Percentiles rank a stretch among this genome's conserved stretches.
Evolutionary conservation across 1,140 invertebrate species (phyloP).

Genomic region (Drosophila guanche): DNA sequence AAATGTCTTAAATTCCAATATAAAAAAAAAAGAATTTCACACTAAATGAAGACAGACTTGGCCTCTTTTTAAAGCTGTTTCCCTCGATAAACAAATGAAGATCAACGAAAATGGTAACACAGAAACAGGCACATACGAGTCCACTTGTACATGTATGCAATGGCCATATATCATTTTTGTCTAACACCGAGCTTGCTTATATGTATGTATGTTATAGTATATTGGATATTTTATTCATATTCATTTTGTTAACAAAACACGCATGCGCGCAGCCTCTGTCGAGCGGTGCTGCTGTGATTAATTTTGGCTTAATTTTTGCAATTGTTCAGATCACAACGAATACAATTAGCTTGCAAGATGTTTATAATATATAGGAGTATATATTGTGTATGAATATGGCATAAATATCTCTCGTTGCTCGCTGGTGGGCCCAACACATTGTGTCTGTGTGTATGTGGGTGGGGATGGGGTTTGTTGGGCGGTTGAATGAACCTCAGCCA

Average conservation of each 20-base stretch:
- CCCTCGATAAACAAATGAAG: slow-evolving; percentile 5
- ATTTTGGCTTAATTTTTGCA: slow-evolving; percentile 38
- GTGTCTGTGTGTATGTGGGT: slow-evolving; percentile 46
- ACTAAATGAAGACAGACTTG: background rate
- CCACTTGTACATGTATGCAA: slow-evolving; percentile 28
- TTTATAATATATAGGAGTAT: slow-evolving; percentile 31
- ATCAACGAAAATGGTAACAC: slow-evolving; percentile 19
- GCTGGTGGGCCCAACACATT: slow-evolving; percentile 31
- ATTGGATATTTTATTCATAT: slow-evolving; percentile 47
- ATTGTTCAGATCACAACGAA: slow-evolving; percentile 50
- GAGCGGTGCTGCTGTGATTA: slow-evolving; percentile 69
- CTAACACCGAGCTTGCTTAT: slow-evolving; percentile 62
- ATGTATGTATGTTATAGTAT: slow-evolving; percentile 37
- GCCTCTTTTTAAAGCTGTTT: background rate
- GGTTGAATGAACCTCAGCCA: slow-evolving; percentile 19
- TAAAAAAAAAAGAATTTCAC: too few species aligned
- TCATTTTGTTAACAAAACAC: slow-evolving; percentile 67
- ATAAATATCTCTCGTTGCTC: slow-evolving; percentile 58
- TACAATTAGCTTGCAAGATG: slow-evolving; percentile 38
- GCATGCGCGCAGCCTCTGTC: slow-evolving; percentile 78
- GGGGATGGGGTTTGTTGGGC: slow-evolving; percentile 3
- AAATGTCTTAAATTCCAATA: slow-evolving; percentile 11
- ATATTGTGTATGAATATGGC: slow-evolving; percentile 43
- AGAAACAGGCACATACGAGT: slow-evolving; percentile 52
- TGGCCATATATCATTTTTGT: slow-evolving; percentile 47